These are phyloP conservation scores for Corythornis leucogaster DNA, from an alignment of 2,797 vertebrate genomes.

Conservation along the genomic window DNA sequence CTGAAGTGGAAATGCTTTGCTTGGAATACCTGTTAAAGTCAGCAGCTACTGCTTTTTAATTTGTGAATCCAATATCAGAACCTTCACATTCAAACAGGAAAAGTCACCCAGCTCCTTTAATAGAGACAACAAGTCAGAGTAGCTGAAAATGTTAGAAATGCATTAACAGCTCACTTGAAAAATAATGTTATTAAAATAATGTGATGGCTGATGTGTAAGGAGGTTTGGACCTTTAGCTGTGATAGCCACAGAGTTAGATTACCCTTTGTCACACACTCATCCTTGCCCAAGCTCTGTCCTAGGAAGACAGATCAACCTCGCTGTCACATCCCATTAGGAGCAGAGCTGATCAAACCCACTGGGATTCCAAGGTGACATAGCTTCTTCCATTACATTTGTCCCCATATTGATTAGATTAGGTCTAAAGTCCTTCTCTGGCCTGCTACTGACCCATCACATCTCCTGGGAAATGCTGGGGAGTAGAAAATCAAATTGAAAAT, in stretches of 20 bases:
- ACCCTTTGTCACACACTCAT: neutral
- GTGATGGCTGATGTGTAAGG: neutral
- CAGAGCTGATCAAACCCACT: conserved; percentile 19
- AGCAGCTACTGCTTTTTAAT: neutral
- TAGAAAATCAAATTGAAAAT: conserved; percentile 9
- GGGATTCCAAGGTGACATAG: conserved; percentile 41
- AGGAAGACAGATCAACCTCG: neutral
- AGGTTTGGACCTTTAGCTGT: neutral
- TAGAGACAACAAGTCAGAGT: accelerated
- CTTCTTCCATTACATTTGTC: conserved; percentile 37
- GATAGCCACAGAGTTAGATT: neutral
- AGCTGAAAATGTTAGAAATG: neutral
- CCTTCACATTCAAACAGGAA: neutral
- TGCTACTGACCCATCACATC: conserved; percentile 23
- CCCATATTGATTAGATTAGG: conserved; percentile 62
- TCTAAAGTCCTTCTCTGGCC: conserved; percentile 25
- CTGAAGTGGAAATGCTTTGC: neutral
- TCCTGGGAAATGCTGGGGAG: conserved; percentile 52
- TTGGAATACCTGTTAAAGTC: neutral
- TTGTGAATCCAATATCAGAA: neutral
- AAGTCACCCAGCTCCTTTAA: neutral
- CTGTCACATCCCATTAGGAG: conserved; percentile 51
- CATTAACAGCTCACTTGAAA: neutral
- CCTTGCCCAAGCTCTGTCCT: neutral
- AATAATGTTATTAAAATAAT: neutral